These are phyloP conservation scores for Malaclemys terrapin DNA, from an alignment of 2,113 vertebrate species.

Conservation along the genomic window DNA sequence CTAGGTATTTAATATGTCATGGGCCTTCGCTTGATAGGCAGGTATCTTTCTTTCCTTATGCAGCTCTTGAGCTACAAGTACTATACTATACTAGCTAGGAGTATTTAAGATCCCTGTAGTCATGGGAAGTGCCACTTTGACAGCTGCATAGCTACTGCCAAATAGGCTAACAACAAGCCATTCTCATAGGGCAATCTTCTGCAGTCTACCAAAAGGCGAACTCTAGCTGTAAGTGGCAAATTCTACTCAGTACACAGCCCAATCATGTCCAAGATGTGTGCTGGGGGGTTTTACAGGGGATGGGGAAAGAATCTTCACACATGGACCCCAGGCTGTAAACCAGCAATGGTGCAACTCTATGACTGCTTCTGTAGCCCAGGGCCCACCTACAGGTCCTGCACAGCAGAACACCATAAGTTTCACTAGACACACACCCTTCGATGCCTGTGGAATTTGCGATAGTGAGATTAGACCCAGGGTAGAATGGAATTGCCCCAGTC, in stretches of 20 bases:
- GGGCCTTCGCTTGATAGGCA: neutral
- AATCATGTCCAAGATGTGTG: neutral
- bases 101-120: neutral
- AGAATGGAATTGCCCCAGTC: neutral
- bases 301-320: neutral
- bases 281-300: neutral
- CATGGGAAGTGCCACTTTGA: neutral
- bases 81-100: neutral
- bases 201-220: neutral
- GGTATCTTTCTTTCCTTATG: neutral
- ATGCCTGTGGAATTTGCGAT: fast-evolving
- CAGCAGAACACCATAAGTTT: neutral
- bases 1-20: neutral
- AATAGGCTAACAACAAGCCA: neutral
- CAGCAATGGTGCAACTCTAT: neutral
- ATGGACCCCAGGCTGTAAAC: neutral
- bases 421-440: neutral
- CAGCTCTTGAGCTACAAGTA: neutral
- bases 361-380: too few species aligned
- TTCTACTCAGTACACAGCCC: neutral
- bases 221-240: neutral
- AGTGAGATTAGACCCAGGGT: neutral
- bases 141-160: neutral
- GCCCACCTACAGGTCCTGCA: neutral
- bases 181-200: neutral